phyloP scores from a whole-genome alignment of 1,140 invertebrate genomes.

The Caenorhabditis remanei region DNA sequence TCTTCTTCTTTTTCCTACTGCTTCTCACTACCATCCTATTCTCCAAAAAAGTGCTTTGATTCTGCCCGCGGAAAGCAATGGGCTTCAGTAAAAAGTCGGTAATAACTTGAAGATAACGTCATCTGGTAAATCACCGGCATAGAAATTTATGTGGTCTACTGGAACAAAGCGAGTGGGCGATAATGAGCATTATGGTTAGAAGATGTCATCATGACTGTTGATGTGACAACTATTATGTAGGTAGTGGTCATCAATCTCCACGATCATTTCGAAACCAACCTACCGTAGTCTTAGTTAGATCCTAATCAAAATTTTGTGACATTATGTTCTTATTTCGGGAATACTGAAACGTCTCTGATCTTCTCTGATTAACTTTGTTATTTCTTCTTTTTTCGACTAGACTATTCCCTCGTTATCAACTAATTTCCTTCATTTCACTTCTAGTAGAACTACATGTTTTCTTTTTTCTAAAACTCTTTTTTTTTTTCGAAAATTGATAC shows the following conservation, averaged over 20 bases:
- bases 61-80: not conserved
- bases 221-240: too few species aligned
- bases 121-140: not conserved
- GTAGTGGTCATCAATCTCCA: too few species aligned
- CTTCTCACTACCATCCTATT: not conserved
- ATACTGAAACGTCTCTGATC: not conserved
- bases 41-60: slow-evolving; percentile 32
- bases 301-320: not conserved
- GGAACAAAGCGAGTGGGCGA: too few species aligned
- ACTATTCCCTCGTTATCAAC: slow-evolving; percentile 1
- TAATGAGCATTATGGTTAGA: too few species aligned
- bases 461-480: slow-evolving; percentile 1
- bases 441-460: slow-evolving; percentile 11
- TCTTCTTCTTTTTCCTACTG: not conserved
- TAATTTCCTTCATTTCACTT: not conserved
- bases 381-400: not conserved
- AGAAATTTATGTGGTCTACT: not conserved
- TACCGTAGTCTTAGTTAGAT: too few species aligned
- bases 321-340: slow-evolving; percentile 7
- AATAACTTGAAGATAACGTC: not conserved
- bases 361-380: slow-evolving; percentile 1
- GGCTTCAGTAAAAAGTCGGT: not conserved
- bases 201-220: too few species aligned
- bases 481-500: slow-evolving; percentile 42
- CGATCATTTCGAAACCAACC: too few species aligned